Evolutionary conservation across 1,140 invertebrate species (phyloP).

Genomic region (Tetraneura akinire): DNA sequence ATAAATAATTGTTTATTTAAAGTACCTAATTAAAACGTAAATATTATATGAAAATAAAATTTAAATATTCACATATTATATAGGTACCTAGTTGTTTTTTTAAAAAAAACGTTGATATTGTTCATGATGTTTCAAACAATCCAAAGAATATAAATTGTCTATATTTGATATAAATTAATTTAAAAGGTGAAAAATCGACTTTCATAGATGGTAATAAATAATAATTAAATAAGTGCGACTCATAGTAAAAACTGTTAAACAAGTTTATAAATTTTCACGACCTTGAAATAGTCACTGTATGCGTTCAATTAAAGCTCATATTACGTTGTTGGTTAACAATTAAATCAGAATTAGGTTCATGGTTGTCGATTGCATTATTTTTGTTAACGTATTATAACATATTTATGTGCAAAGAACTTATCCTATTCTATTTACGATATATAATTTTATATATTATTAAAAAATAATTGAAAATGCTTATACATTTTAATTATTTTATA

Average conservation of each 20-base stretch:
- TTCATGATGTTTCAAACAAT: not conserved
- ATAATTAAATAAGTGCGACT: not conserved
- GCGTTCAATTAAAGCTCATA: constrained; percentile 24
- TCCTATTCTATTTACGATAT: no score
- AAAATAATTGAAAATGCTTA: no score
- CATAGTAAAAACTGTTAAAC: not conserved
- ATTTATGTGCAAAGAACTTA: no score
- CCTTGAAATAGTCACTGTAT: constrained; percentile 12
- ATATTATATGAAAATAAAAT: not conserved
- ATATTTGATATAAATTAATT: no score
- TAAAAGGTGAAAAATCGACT: no score
- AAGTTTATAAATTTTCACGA: not conserved
- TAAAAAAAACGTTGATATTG: no score
- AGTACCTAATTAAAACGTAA: not conserved
- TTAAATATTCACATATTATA: not conserved
- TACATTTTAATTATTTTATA: no score
- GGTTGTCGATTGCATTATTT: constrained; percentile 14
- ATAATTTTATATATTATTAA: no score
- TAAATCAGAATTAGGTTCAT: constrained; percentile 22
- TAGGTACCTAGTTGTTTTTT: not conserved
- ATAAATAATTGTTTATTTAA: no score
- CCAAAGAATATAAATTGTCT: not conserved
- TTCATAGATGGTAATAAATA: not conserved
- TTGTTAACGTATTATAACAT: not conserved
- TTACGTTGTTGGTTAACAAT: constrained; percentile 19